phyloP scores from a whole-genome alignment of 92 coral and sea anemone genomes.

The Porites rus region DNA sequence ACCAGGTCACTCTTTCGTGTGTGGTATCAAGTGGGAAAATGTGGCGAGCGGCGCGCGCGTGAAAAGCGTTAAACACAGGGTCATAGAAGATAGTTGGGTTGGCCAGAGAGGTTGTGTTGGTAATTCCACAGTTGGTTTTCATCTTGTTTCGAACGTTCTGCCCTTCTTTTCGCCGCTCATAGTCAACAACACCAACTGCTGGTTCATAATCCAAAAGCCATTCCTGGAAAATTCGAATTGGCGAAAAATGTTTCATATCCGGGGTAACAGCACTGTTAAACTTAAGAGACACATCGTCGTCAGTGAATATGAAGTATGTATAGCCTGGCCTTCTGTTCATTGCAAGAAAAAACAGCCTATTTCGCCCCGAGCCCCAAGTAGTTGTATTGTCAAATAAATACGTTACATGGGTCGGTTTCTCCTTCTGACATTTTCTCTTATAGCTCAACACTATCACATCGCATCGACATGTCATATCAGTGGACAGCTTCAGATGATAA shows the following conservation, averaged over 20 bases:
- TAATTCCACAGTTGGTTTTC: conserved; percentile 4
- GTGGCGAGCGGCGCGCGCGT: conserved; percentile 21
- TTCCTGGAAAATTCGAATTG: conserved; percentile 38
- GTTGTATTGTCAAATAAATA: conserved; percentile 24
- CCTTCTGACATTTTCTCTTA: not conserved
- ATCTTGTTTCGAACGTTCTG: not conserved
- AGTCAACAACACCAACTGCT: conserved; percentile 40
- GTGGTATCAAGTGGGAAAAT: conserved; percentile 30
- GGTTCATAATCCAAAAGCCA: conserved; percentile 47
- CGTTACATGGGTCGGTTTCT: conserved; percentile 8
- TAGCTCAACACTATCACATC: conserved; percentile 48
- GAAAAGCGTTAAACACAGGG: conserved; percentile 42
- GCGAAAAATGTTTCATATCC: conserved; percentile 27
- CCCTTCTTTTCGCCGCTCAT: not conserved
- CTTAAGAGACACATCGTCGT: conserved; percentile 40
- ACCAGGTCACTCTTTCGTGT: conserved; percentile 30
- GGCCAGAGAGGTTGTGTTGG: not conserved
- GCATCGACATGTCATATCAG: conserved; percentile 8
- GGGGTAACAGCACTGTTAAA: conserved; percentile 28
- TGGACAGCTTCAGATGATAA: no score
- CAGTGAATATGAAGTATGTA: conserved; percentile 34
- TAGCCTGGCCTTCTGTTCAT: conserved; percentile 2
- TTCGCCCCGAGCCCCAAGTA: conserved; percentile 50
- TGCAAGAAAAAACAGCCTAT: conserved; percentile 35
- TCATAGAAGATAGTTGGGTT: conserved; percentile 43